Conservation (phyloP, 2,888 invertebrate genomes). For the Nomada fabriciana region DNA sequence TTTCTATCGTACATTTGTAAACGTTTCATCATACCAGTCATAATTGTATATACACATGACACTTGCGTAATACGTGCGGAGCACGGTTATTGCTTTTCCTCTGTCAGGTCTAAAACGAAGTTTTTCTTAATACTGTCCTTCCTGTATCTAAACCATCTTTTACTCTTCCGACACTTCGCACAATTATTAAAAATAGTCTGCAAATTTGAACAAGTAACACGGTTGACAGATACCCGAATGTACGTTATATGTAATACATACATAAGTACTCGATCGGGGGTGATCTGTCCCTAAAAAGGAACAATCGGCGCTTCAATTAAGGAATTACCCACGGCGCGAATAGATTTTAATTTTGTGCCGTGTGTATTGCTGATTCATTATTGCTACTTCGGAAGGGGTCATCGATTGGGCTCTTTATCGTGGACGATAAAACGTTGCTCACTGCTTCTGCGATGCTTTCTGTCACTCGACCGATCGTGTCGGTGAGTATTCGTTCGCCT, state of each 20-base stretch:
- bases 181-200: neutral
- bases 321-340: slow-evolving; percentile 11
- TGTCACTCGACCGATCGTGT: slow-evolving; percentile 72
- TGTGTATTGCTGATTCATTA: slow-evolving; percentile 25
- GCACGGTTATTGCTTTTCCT: slow-evolving; percentile 25
- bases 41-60: slow-evolving; percentile 1
- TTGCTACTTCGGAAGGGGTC: neutral
- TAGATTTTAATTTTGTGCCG: slow-evolving; percentile 41
- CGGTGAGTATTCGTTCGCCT: slow-evolving; percentile 47
- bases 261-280: slow-evolving; percentile 28
- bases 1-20: neutral
- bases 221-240: slow-evolving; percentile 24
- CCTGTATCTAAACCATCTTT: neutral
- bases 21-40: neutral
- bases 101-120: slow-evolving; percentile 1
- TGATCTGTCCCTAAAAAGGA: slow-evolving; percentile 7
- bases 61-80: neutral
- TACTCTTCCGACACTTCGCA: too few relatives aligned
- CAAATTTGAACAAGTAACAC: slow-evolving; percentile 12
- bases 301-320: slow-evolving; percentile 5
- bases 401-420: slow-evolving; percentile 41
- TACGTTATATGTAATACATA: neutral
- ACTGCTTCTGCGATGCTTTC: slow-evolving; percentile 73
- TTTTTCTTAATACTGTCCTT: slow-evolving; percentile 35
- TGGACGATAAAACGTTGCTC: slow-evolving; percentile 66